Conservation (phyloP, 2,113 vertebrate species). For the Amphilophus citrinellus region DNA sequence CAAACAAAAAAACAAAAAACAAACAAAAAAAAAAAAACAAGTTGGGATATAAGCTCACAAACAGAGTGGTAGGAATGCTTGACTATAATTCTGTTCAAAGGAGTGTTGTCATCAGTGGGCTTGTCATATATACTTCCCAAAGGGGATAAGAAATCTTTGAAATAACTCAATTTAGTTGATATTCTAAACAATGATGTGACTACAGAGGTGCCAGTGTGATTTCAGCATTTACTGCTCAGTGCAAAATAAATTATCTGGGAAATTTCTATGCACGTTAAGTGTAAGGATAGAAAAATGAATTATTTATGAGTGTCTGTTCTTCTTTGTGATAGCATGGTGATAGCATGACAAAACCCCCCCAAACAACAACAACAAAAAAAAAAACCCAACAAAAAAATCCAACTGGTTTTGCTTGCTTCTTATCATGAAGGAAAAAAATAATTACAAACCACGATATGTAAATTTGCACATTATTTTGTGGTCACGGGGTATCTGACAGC, state of each 20-base stretch:
- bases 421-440: slow-evolving; percentile 63
- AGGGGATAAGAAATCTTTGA: slow-evolving; percentile 50
- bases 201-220: slow-evolving; percentile 55
- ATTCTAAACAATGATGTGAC: slow-evolving; percentile 41
- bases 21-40: too few relatives aligned
- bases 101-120: slow-evolving; percentile 13
- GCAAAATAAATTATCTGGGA: slow-evolving; percentile 69
- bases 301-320: slow-evolving; percentile 71
- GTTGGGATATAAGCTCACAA: neutral
- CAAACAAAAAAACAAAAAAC: too few relatives aligned
- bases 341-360: slow-evolving; percentile 24
- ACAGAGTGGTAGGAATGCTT: neutral
- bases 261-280: slow-evolving; percentile 63
- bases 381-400: slow-evolving; percentile 29
- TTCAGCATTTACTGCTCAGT: slow-evolving; percentile 49
- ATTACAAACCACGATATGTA: slow-evolving; percentile 69
- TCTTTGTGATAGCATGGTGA: slow-evolving; percentile 67
- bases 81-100: slow-evolving; percentile 28
- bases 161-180: slow-evolving; percentile 56
- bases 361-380: too few relatives aligned
- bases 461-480: slow-evolving; percentile 79
- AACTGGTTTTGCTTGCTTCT: slow-evolving; percentile 52
- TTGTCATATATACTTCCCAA: slow-evolving; percentile 39
- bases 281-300: slow-evolving; percentile 66
- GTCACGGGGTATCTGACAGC: slow-evolving; percentile 75